Conservation (phyloP, 2,797 vertebrate genomes). For the Brachymystax lenok region DNA sequence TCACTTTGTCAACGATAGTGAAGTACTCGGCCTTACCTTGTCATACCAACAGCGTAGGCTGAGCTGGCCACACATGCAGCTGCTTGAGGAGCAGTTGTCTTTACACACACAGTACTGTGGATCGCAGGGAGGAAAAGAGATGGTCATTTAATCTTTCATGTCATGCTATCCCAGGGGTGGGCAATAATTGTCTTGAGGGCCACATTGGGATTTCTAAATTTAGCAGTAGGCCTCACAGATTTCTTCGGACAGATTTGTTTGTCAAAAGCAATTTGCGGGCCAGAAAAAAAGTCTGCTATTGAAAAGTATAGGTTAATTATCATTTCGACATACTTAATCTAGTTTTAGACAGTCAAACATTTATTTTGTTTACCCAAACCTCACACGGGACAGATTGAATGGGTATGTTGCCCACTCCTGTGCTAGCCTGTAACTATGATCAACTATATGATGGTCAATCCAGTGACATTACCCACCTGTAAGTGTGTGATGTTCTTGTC, state of each 20-base stretch:
- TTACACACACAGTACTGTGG: constrained; percentile 94
- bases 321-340: too few species aligned
- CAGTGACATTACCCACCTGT: constrained; percentile 76
- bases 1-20: neutral
- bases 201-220: too few species aligned
- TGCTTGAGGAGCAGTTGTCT: constrained; percentile 94
- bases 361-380: constrained; percentile 74
- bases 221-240: too few species aligned
- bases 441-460: neutral
- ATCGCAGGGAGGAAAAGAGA: constrained; percentile 53
- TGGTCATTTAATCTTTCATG: constrained; percentile 6
- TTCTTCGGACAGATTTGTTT: too few species aligned
- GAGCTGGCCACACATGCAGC: constrained; percentile 98
- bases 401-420: too few species aligned
- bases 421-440: too few species aligned
- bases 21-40: constrained; percentile 79
- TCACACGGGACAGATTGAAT: constrained; percentile 77
- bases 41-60: constrained; percentile 98
- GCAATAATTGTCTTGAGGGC: constrained; percentile 55
- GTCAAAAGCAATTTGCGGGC: too few species aligned
- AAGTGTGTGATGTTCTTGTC: constrained; percentile 97
- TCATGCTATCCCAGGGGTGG: constrained; percentile 88
- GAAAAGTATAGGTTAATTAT: too few species aligned
- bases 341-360: too few species aligned
- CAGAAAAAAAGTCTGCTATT: too few species aligned